Evolutionary conservation across 1,140 invertebrate genomes (phyloP).

Genomic region (Zaprionus taronus): DNA sequence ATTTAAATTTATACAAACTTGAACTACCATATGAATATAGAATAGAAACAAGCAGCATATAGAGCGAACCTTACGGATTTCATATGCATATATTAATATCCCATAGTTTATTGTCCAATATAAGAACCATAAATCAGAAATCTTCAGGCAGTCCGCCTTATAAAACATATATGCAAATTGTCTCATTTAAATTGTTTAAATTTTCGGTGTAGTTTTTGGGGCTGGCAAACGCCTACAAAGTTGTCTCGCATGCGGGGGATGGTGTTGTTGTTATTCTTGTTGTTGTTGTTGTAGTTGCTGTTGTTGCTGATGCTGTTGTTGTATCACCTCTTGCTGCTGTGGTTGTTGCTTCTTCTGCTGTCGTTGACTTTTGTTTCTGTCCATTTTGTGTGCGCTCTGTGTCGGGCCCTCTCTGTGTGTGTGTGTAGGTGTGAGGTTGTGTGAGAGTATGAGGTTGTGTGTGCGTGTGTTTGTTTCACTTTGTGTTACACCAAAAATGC

Average conservation of each 20-base stretch:
- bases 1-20: not conserved
- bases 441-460: slow-evolving; percentile 21
- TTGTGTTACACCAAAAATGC: slow-evolving; percentile 80
- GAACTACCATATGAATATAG: not conserved
- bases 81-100: slow-evolving; percentile 1
- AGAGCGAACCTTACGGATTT: not conserved
- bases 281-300: not conserved
- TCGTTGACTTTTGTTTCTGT: slow-evolving; percentile 68
- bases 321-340: not conserved
- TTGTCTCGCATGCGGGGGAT: slow-evolving; percentile 10
- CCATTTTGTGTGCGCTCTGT: slow-evolving; percentile 42
- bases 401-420: not conserved
- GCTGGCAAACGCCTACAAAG: slow-evolving; percentile 14
- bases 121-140: slow-evolving; percentile 8
- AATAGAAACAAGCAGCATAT: not conserved
- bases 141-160: not conserved
- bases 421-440: slow-evolving; percentile 10
- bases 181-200: slow-evolving; percentile 42
- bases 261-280: slow-evolving; percentile 8
- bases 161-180: slow-evolving; percentile 30
- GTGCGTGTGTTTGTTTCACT: slow-evolving; percentile 65
- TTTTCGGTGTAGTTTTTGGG: slow-evolving; percentile 14
- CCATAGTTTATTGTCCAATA: not conserved
- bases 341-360: slow-evolving; percentile 23
- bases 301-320: not conserved